Evolutionary conservation across 2,888 invertebrate species (phyloP), one percentile per base, ranked within the genome.

Genomic region (Hyposoter didymator): DNA sequence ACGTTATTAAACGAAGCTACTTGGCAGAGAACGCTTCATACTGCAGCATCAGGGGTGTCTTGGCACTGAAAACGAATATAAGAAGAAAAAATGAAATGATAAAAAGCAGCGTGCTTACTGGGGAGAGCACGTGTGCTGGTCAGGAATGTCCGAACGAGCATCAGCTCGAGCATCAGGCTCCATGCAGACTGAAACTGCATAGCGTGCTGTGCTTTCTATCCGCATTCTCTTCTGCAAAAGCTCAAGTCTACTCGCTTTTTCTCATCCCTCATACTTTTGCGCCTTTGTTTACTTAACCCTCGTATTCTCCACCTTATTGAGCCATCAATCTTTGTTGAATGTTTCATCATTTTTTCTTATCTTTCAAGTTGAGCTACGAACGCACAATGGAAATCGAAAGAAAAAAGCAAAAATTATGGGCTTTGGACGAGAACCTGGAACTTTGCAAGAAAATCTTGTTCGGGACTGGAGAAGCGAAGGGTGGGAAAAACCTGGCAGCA

Each of bases 1-100:
- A 90, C 83, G 88, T 88, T 90, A 89, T 89, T 89, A 84, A 87
- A 86, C 84, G 84, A 79, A 73, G 82, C 80, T 66, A 70, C 81
- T 78, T 39, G 66, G 64, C 55, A 17, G 70, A 66, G 49, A 79
- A 49, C 45, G 49, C 39, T 72, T 72, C 82, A 59, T 55, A 75
- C 79, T 32, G 82, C 75, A 78, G n/a, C 78, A 69, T 39, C 76
- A 43, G 67, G 75, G 78, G 55, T 74, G 32, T 49, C 62, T 75
- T 14, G 22, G 69, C 17, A 73, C 78, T 47, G 70, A 79, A 75
- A 55, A 80, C 47, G 64, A 62, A 67, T 73, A 75, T 49, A 78
- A 74, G 74, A 66, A 59, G 59, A 75, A 82, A 72, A 78, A 62
- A 70, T 59, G 19, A 70, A 69, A 78, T 52, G 39, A 28, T 39